Evolutionary conservation across 2,888 invertebrate species (phyloP).

Genomic region (Panorpa germanica): DNA sequence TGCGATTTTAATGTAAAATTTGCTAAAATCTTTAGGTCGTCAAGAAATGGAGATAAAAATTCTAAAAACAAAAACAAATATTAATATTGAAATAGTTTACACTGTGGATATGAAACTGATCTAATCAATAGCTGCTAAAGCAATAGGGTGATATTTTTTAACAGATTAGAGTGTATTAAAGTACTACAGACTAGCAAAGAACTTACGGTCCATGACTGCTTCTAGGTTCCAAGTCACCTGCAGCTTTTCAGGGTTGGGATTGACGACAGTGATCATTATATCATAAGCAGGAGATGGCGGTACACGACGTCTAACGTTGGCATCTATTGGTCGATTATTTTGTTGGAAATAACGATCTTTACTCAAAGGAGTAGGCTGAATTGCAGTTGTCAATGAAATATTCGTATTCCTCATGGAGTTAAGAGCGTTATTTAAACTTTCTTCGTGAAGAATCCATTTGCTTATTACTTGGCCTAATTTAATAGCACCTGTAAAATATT

Average conservation of each 20-base stretch:
- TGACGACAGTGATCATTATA: constrained; percentile 63
- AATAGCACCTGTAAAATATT: constrained; percentile 24
- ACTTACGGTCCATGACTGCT: constrained; percentile 40
- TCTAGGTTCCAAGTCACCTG: constrained; percentile 49
- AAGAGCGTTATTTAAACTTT: no score
- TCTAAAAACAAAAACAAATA: constrained; percentile 28
- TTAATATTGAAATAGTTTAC: constrained; percentile 10
- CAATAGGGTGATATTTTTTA: not conserved
- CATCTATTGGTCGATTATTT: no score
- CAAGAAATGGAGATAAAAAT: constrained; percentile 58
- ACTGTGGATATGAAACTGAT: constrained; percentile 8
- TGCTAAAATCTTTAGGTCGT: constrained; percentile 47
- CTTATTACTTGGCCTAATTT: constrained; percentile 31
- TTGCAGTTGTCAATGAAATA: no score
- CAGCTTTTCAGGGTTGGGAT: constrained; percentile 58
- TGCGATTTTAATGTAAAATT: constrained; percentile 75
- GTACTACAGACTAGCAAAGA: constrained; percentile 3
- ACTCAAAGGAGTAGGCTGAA: no score
- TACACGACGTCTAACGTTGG: constrained; percentile 22
- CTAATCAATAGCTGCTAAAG: not conserved
- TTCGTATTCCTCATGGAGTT: no score
- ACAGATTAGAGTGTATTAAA: constrained; percentile 1
- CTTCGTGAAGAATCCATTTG: constrained; percentile 31
- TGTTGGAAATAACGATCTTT: no score
- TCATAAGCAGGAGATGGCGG: constrained; percentile 47